Base-by-base conservation (phyloP, 1,140 invertebrate genomes). In the Orius insidiosus region DNA sequence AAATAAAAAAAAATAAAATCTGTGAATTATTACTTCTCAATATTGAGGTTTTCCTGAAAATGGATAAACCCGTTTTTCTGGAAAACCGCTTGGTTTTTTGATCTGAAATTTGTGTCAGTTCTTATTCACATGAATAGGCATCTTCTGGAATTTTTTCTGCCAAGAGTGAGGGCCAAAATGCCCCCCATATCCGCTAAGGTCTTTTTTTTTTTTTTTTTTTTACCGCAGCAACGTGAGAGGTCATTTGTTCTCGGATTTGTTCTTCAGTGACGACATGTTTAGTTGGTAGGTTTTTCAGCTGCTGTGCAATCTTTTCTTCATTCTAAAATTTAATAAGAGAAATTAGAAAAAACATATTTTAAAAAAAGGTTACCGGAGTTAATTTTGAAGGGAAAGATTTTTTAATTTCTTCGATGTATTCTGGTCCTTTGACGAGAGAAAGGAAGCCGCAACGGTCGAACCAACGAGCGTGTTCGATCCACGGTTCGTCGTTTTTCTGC, bases 401-500 rank as follows among this genome's bases (percentile, higher is more conserved):
- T 8, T 46, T 31, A 7, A 31, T 49, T 47, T 52, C 52, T 14
- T 75, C 68, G 9, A 89, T 71, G 61, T 80, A 93, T 7, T 80
- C 70, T 46, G 75, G 71, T 16, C 86, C 86, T 60, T 85, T 87
- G 8, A 80, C 70, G 42, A 87, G 68, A 30, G 69, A 61, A 16
- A 93, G 68, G 61, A 78, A 92, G 3, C 71, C 72, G 64, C 89
- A 95, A 52, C 74, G 70, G 2, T 84, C 76, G 66, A 87, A 92
- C 85, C 85, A 92, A 55, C 75, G 71, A 8, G 84, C 85, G 65
- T 95, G 90, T 59, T 94, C 88, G 36, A 71, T 66, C 87, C 86
- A 92, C 8, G 85, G 83, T 58, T 85, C 76, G 60, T 94, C 89
- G 11, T 72, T 71, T 32, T 71, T 66, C 60, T 85, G 77, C 89